A percentile compares a stretch with the other conserved stretches of the same genome.
Conservation (phyloP, 2,797 vertebrate genomes). For the Sebastes diploproa region DNA sequence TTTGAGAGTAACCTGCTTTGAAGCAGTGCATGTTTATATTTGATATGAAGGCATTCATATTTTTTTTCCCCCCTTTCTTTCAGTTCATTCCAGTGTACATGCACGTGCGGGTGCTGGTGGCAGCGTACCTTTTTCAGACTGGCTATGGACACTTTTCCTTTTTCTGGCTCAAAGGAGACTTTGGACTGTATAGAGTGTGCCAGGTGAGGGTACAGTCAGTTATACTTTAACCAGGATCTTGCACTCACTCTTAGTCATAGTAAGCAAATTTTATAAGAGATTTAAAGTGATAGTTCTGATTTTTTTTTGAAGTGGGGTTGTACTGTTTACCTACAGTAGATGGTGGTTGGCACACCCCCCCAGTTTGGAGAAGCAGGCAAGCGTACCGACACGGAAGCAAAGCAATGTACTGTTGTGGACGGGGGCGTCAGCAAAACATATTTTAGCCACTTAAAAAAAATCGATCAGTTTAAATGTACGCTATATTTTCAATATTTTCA, state of each 20-base stretch:
- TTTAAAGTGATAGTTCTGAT: no score
- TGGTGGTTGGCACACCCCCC: no score
- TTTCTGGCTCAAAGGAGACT: constrained; percentile 99
- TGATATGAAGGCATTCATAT: not conserved
- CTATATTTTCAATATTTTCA: not conserved
- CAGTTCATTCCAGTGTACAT: constrained; percentile 99
- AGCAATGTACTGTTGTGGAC: not conserved
- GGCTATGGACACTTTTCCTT: constrained; percentile 99
- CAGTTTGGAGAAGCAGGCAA: no score
- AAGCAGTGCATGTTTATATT: not conserved
- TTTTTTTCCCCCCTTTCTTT: constrained; percentile 9
- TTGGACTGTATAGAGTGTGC: constrained; percentile 94
- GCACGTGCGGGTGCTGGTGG: constrained; percentile 97
- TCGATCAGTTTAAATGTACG: not conserved
- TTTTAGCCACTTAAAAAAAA: not conserved
- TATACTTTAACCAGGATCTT: not conserved
- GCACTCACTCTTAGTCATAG: not conserved
- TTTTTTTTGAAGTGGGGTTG: not conserved
- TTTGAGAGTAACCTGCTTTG: not conserved
- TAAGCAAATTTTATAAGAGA: not conserved
- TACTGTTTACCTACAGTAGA: not conserved
- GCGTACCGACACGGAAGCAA: not conserved
- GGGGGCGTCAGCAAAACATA: not conserved
- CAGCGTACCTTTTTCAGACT: constrained; percentile 97
- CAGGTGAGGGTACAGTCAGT: constrained; percentile 83